Evolutionary conservation across 2,888 invertebrate genomes (phyloP), one percentile per base, ranked within the genome.

Genomic region (Amiota mariae): DNA sequence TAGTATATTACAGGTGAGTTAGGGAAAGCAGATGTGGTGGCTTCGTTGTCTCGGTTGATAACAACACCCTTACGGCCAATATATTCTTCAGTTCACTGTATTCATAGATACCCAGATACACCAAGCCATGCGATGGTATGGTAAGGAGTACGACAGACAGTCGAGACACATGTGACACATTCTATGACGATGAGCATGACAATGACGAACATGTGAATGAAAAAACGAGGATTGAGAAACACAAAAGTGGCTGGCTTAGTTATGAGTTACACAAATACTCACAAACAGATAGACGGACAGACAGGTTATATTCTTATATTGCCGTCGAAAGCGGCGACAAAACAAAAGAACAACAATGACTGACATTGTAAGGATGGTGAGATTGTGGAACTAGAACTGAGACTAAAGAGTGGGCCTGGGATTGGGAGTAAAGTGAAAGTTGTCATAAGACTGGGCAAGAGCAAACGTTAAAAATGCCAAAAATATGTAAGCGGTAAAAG

Each of bases 1-100:
- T 70, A 81, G 75, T 75, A 75, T 77, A 81, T 76, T n/a, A n/a
- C 12, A 54, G 54, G 54, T 64, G 20, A 13, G 64, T 64, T 64
- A n/a, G 20, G 20, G 61, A 61, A 18, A 15, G 24, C 18, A 12
- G 61, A 36, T 36, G 61, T 15, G 66, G 47, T 18, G 36, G 36
- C 70, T 46, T 72, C 75, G 66, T 80, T 77, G 77, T 73, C 73
- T 78, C 75, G 47, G 64, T 51, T 71, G 36, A 77, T 84, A 84
- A 85, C 85, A 84, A 82, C 86, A 85, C 86, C 86, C 86, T 85
- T 66, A 82, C 81, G 86, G 84, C 81, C 82, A 85, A 85, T 85
- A 82, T 78, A 78, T 51, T 59, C 54, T 49, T 72, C 77, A 77
- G 75, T 75, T 73, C 75, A 76, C 72, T 70, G 73, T 18, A 56